Conservation (phyloP, 1,140 invertebrate genomes). For the Rhopalosiphum maidis region DNA sequence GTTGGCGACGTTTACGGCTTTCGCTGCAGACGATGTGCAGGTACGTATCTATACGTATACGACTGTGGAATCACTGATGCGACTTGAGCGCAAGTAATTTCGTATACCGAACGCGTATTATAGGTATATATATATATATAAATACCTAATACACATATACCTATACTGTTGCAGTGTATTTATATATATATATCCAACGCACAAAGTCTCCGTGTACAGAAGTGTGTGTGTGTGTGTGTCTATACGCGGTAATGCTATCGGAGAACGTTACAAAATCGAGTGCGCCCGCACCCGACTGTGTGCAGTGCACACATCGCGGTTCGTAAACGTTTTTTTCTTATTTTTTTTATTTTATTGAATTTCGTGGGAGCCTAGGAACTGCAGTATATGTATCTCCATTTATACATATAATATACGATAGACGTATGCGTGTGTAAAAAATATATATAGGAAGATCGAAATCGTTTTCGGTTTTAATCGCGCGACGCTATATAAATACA, state of each 20-base stretch:
- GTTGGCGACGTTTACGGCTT: neutral
- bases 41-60: neutral
- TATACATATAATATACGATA: neutral
- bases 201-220: neutral
- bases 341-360: constrained; percentile 37
- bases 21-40: neutral
- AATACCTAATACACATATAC: neutral
- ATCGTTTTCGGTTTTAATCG: constrained; percentile 49
- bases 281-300: neutral
- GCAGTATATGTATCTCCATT: neutral
- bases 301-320: neutral
- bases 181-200: neutral
- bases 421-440: neutral
- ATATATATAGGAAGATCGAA: constrained; percentile 22
- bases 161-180: neutral
- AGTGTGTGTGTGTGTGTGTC: neutral
- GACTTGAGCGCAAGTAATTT: constrained; percentile 3
- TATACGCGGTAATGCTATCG: neutral
- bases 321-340: neutral
- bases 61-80: constrained; percentile 28
- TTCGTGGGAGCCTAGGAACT: neutral
- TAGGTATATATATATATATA: neutral
- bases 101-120: constrained; percentile 8
- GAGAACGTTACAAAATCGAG: neutral
- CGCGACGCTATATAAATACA: constrained; percentile 34